A percentile compares a stretch with the other conserved stretches of the same genome.
Conservation (phyloP, 2,113 vertebrate species). For the Regulus satrapa region DNA sequence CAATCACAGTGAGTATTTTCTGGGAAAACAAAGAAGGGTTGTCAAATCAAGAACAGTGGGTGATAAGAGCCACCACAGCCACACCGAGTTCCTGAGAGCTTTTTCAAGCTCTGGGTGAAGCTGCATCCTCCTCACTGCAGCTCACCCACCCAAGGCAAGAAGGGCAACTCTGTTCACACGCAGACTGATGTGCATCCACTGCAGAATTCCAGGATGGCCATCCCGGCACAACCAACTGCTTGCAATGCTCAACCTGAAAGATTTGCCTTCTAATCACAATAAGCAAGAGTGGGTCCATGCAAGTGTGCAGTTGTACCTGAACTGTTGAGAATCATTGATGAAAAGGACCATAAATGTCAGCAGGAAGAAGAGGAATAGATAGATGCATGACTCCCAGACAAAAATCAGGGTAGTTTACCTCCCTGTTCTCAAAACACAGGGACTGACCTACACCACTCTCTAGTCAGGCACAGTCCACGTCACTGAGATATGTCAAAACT, state of each 20-base stretch:
- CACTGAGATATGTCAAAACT: background rate
- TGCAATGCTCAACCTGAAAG: background rate
- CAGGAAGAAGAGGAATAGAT: background rate
- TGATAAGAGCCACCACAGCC: background rate
- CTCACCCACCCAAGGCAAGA: background rate
- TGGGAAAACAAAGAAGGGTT: background rate
- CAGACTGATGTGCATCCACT: background rate
- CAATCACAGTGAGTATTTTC: background rate
- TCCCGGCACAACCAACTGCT: background rate
- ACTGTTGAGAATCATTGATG: background rate
- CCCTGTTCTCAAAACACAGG: background rate
- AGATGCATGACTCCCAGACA: background rate
- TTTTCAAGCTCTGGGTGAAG: background rate
- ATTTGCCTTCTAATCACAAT: background rate
- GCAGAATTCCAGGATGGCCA: background rate
- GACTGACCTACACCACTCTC: background rate
- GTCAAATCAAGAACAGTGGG: background rate
- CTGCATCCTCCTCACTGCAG: background rate
- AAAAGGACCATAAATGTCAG: background rate
- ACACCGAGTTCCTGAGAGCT: background rate
- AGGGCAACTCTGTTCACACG: background rate
- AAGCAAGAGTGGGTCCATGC: background rate
- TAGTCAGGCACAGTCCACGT: background rate
- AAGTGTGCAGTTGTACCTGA: background rate
- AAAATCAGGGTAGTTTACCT: background rate